Percentiles rank a stretch among this genome's conserved stretches.
These are phyloP conservation scores for Microctenopoma lineatum DNA, from an alignment of 2,797 vertebrate genomes.

Conservation along the genomic window DNA sequence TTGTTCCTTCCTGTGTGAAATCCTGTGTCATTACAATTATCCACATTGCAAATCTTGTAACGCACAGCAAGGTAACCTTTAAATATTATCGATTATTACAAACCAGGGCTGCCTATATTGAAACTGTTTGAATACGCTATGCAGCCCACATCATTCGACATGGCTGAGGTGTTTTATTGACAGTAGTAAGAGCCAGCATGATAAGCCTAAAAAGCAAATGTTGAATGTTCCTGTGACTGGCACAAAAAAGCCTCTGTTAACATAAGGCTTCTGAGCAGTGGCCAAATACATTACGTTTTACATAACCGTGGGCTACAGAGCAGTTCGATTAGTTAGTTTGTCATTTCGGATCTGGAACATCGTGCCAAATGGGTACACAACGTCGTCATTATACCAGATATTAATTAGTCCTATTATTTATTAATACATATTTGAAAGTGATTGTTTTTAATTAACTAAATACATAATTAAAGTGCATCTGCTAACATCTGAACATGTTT, in stretches of 20 bases:
- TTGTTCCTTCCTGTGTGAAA: neutral
- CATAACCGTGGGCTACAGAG: neutral
- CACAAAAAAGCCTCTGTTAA: neutral
- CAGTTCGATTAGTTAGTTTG: too few relatives aligned
- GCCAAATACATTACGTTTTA: conserved; percentile 1
- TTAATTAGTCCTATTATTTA: neutral
- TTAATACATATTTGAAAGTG: neutral
- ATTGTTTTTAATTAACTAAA: too few relatives aligned
- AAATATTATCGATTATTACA: neutral
- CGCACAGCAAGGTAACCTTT: neutral
- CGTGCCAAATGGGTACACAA: neutral
- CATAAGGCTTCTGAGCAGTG: neutral
- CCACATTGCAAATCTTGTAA: conserved; percentile 3
- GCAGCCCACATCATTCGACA: conserved; percentile 25
- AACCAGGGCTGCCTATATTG: neutral
- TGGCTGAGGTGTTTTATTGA: conserved; percentile 28
- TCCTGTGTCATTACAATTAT: neutral
- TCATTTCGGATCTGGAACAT: neutral
- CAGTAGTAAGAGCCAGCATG: neutral
- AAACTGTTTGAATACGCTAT: conserved; percentile 17
- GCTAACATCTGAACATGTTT: neutral
- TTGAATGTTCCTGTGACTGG: conserved; percentile 17
- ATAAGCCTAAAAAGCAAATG: conserved; percentile 34
- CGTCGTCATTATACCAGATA: neutral
- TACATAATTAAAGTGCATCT: neutral